phyloP scores from a whole-genome alignment of 2,113 vertebrate genomes.

The Chionis minor region DNA sequence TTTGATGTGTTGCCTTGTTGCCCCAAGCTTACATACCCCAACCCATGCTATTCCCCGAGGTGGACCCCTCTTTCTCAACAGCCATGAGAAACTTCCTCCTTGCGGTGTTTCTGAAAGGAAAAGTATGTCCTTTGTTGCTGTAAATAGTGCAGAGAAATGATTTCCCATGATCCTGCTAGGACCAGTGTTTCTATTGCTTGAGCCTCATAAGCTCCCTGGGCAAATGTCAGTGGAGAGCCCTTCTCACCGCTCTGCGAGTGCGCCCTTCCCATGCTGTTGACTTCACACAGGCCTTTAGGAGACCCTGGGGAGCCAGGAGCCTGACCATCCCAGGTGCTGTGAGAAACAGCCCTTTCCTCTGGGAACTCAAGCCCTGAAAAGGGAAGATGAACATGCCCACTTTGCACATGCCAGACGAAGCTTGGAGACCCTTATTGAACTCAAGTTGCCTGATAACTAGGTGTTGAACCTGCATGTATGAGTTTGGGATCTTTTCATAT shows the following conservation, averaged over 20 bases:
- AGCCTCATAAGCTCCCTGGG: neutral
- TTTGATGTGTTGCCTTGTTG: slow-evolving; percentile 24
- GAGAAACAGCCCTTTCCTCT: neutral
- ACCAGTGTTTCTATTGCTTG: neutral
- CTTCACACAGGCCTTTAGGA: neutral
- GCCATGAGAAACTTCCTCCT: slow-evolving; percentile 70
- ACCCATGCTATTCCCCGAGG: slow-evolving; percentile 30
- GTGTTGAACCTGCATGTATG: neutral
- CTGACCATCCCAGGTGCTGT: neutral
- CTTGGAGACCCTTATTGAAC: neutral
- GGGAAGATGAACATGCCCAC: neutral
- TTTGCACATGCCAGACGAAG: fast-evolving
- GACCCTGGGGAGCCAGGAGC: neutral
- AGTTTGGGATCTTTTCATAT: neutral
- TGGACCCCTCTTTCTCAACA: slow-evolving; percentile 13
- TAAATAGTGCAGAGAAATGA: slow-evolving; percentile 62
- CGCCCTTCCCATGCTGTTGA: neutral
- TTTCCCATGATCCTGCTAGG: slow-evolving; percentile 65
- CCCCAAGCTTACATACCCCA: slow-evolving; percentile 16
- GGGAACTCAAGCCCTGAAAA: neutral
- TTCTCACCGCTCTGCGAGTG: neutral
- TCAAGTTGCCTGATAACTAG: neutral
- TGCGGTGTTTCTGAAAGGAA: slow-evolving; percentile 28
- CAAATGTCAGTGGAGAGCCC: neutral
- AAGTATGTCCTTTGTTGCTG: slow-evolving; percentile 44